A percentile compares a stretch with the other conserved stretches of the same genome.
Conservation (phyloP, 2,888 invertebrate species). For the Cantharis rustica region DNA sequence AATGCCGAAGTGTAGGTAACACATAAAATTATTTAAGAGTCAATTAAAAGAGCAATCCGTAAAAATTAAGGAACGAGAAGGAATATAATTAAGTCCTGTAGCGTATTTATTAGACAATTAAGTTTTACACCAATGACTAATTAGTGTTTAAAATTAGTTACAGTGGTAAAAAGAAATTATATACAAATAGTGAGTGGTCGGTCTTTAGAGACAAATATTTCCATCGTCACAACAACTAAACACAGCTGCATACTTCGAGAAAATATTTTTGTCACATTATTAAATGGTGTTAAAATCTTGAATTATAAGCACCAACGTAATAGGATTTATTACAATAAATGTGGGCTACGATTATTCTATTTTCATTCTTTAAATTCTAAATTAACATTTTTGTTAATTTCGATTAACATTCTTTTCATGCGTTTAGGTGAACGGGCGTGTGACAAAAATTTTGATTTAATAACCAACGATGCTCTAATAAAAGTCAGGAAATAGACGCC, state of each 20-base stretch:
- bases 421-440: background rate
- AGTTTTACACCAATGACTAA: slow-evolving; percentile 36
- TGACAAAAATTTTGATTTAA: slow-evolving; percentile 2
- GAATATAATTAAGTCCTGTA: slow-evolving; percentile 27
- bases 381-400: slow-evolving; percentile 23
- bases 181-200: slow-evolving; percentile 30
- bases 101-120: slow-evolving; percentile 29
- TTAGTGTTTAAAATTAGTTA: slow-evolving; percentile 38
- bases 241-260: slow-evolving; percentile 31
- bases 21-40: background rate
- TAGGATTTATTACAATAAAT: slow-evolving; percentile 20
- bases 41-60: background rate
- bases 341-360: slow-evolving; percentile 10
- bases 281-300: slow-evolving; percentile 32
- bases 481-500: slow-evolving; percentile 31
- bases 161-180: slow-evolving; percentile 15
- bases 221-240: slow-evolving; percentile 30
- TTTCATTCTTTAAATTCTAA: slow-evolving; percentile 20
- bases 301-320: slow-evolving; percentile 30
- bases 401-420: slow-evolving; percentile 23
- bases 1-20: background rate
- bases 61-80: background rate
- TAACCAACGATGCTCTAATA: slow-evolving; percentile 2
- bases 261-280: slow-evolving; percentile 31
- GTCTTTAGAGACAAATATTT: slow-evolving; percentile 41